Evolutionary conservation across 2,797 vertebrate genomes (phyloP).

Genomic region (Amazona ochrocephala): DNA sequence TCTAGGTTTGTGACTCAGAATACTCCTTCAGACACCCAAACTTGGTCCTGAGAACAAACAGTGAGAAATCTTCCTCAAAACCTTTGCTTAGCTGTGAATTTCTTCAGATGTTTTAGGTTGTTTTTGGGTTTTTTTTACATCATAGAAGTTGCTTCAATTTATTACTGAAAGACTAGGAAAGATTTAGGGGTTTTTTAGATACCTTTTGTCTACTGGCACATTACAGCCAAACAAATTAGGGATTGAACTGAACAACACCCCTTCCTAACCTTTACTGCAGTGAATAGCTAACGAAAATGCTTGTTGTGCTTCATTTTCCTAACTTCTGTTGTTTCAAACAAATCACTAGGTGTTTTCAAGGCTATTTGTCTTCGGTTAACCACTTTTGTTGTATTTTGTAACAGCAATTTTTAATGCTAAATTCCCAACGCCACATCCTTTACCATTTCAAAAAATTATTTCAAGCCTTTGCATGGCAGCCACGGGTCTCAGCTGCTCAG

Average conservation of each 20-base stretch:
- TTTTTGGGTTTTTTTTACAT: neutral
- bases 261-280: neutral
- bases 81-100: neutral
- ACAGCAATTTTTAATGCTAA: neutral
- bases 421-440: neutral
- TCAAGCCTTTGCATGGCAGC: neutral
- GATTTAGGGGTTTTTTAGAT: neutral
- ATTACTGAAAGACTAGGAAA: neutral
- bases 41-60: neutral
- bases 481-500: neutral
- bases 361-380: neutral
- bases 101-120: neutral
- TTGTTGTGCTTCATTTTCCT: neutral
- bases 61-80: neutral
- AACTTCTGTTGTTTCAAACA: neutral
- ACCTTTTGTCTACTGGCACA: neutral
- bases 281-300: neutral
- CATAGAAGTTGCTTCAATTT: neutral
- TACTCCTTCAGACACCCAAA: neutral
- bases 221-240: neutral
- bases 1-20: neutral
- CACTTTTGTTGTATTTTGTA: neutral
- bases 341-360: neutral
- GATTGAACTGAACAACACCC: neutral
- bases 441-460: neutral